Conservation (phyloP, 2,113 vertebrate genomes). For the Cairina moschata region DNA sequence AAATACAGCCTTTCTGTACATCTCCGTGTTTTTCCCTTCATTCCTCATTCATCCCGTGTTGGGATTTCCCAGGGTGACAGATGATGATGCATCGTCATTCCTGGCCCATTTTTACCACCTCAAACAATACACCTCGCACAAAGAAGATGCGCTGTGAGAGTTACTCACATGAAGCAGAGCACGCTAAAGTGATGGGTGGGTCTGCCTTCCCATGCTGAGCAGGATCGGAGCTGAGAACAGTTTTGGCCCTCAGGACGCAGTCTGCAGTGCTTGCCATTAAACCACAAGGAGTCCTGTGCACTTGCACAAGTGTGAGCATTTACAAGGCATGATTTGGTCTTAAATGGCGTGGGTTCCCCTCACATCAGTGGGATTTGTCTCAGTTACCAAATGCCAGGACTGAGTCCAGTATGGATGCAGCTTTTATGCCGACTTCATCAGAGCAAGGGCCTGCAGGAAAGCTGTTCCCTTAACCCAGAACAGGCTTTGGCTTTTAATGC, state of each 20-base stretch:
- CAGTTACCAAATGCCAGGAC: neutral
- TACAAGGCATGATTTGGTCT: neutral
- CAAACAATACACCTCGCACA: neutral
- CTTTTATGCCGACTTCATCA: neutral
- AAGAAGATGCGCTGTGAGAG: neutral
- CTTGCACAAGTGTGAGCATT: neutral
- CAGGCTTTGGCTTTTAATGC: neutral
- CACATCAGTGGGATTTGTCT: neutral
- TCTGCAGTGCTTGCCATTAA: neutral
- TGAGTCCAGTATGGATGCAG: neutral
- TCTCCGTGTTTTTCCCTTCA: neutral
- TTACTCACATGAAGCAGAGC: conserved; percentile 23
- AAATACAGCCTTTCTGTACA: neutral
- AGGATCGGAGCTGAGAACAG: neutral
- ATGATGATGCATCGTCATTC: neutral
- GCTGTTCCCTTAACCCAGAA: neutral
- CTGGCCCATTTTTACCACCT: neutral
- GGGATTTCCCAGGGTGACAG: neutral
- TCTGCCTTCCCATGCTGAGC: neutral
- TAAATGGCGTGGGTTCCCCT: neutral
- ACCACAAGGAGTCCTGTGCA: neutral
- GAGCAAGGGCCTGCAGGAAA: neutral
- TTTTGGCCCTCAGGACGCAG: neutral
- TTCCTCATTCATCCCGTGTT: neutral
- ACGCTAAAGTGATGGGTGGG: neutral